phyloP scores from a whole-genome alignment of 1,140 invertebrate genomes.

The Euura saliciscinereae region DNA sequence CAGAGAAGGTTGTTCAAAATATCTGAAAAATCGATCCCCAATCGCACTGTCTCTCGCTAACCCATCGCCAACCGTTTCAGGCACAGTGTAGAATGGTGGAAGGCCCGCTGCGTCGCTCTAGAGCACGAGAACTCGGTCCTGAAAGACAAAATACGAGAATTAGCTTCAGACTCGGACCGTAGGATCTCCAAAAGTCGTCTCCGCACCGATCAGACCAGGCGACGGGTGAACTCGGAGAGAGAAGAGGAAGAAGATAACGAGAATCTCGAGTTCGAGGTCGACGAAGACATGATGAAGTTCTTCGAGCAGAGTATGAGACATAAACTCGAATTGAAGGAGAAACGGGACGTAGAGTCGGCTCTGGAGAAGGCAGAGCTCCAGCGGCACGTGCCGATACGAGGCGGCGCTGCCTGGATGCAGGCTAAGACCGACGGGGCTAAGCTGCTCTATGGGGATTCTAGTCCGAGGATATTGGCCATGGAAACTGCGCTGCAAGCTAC shows the following conservation, averaged over 20 bases:
- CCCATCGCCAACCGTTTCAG: conserved; percentile 30
- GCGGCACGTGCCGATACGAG: conserved; percentile 31
- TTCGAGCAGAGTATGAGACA: conserved; percentile 65
- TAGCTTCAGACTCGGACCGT: conserved; percentile 19
- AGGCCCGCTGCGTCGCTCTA: conserved; percentile 66
- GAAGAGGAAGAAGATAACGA: conserved; percentile 38
- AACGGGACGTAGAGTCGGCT: conserved; percentile 41
- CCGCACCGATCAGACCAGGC: conserved; percentile 5
- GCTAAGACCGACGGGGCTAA: conserved; percentile 52
- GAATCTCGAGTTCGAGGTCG: conserved; percentile 64
- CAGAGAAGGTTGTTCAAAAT: conserved; percentile 42
- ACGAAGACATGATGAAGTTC: conserved; percentile 70
- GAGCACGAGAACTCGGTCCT: conserved; percentile 69
- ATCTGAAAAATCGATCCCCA: too few species aligned
- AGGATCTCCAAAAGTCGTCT: too few species aligned
- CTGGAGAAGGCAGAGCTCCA: conserved; percentile 20
- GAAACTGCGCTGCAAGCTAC: conserved; percentile 74
- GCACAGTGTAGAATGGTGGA: conserved; percentile 68
- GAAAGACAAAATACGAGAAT: conserved; percentile 53
- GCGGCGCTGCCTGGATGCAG: conserved; percentile 32
- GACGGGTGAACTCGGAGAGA: conserved; percentile 15
- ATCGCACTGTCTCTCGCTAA: too few species aligned
- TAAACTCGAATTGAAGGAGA: conserved; percentile 59
- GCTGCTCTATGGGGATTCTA: conserved; percentile 65
- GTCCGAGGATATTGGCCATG: conserved; percentile 74